Evolutionary conservation across 2,888 invertebrate genomes (phyloP).

Genomic region (Cotesia congregata): DNA sequence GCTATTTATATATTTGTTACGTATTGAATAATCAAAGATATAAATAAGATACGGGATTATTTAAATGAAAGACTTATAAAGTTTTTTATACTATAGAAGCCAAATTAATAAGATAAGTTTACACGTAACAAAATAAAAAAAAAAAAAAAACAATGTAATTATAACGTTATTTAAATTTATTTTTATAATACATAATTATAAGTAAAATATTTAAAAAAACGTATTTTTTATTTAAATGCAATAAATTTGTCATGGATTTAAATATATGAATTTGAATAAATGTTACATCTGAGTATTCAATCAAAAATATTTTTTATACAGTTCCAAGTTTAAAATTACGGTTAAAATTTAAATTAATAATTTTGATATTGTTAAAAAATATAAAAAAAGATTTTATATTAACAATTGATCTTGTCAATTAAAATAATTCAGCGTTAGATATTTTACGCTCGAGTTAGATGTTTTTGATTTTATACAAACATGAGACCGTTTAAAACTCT

Average conservation of each 20-base stretch:
- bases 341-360: too few species aligned
- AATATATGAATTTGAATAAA: neutral
- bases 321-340: too few species aligned
- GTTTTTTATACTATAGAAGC: neutral
- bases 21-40: neutral
- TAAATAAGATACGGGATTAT: neutral
- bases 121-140: neutral
- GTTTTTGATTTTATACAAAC: too few species aligned
- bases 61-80: neutral
- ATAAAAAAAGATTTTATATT: too few species aligned
- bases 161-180: neutral
- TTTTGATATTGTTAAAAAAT: too few species aligned
- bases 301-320: too few species aligned
- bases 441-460: too few species aligned
- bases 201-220: neutral
- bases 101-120: neutral
- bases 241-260: neutral
- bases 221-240: neutral
- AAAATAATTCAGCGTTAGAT: too few species aligned
- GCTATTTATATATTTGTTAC: neutral
- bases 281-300: too few species aligned
- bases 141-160: neutral
- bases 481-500: too few species aligned
- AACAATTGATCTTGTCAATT: too few species aligned
- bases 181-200: neutral